These are phyloP conservation scores for Oryzias javanicus DNA, from an alignment of 2,113 vertebrate species.

Conservation along the genomic window DNA sequence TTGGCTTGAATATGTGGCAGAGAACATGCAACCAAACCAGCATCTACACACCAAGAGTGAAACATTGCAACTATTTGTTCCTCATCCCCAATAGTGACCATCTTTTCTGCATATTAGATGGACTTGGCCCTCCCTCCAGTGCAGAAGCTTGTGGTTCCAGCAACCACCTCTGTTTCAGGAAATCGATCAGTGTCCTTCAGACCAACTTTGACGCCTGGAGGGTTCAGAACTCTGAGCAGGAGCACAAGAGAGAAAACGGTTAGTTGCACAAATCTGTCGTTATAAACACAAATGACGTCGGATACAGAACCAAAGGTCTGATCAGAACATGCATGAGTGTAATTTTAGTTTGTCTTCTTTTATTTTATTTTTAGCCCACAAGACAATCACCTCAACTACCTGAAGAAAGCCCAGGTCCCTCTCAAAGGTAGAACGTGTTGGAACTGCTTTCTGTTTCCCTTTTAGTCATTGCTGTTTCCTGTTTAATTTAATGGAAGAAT, in stretches of 20 bases:
- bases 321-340: background rate
- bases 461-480: too few relatives aligned
- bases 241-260: slow-evolving; percentile 66
- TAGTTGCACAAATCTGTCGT: slow-evolving; percentile 10
- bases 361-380: slow-evolving; percentile 76
- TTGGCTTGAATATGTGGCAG: too few relatives aligned
- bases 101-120: slow-evolving; percentile 70
- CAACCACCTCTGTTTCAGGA: slow-evolving; percentile 74
- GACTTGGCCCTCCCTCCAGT: slow-evolving; percentile 85
- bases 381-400: slow-evolving; percentile 75
- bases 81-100: background rate
- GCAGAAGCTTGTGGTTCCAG: slow-evolving; percentile 86
- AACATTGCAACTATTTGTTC: background rate
- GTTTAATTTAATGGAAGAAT: too few relatives aligned
- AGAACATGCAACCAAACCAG: too few relatives aligned
- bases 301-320: background rate
- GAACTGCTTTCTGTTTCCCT: background rate
- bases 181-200: slow-evolving; percentile 87
- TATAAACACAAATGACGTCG: background rate
- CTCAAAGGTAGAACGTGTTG: slow-evolving; percentile 79
- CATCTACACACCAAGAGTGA: slow-evolving; percentile 9
- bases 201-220: slow-evolving; percentile 85
- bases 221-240: slow-evolving; percentile 76
- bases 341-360: background rate
- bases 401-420: slow-evolving; percentile 67